Evolutionary conservation across 2,797 vertebrate species (phyloP).

Genomic region (Choloepus didactylus): DNA sequence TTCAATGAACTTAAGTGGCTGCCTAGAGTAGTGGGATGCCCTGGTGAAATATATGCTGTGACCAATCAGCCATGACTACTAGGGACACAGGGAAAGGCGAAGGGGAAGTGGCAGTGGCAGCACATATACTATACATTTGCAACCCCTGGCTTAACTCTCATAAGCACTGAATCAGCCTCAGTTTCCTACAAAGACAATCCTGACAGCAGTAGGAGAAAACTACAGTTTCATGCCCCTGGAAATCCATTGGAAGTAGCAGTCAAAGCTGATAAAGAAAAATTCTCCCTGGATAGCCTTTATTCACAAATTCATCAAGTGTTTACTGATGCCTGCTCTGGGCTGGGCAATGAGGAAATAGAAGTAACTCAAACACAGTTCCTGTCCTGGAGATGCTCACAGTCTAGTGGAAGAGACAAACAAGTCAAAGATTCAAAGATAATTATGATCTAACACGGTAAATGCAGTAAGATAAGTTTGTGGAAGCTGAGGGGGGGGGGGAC

Average conservation of each 20-base stretch:
- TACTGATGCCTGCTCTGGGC: constrained; percentile 3
- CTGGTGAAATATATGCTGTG: background rate
- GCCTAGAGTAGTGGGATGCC: background rate
- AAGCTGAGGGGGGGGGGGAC: background rate
- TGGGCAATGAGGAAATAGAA: background rate
- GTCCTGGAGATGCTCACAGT: background rate
- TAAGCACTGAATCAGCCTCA: background rate
- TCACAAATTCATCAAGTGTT: background rate
- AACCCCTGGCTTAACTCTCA: background rate
- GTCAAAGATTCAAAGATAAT: constrained; percentile 6
- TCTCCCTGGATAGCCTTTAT: background rate
- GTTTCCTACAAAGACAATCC: background rate
- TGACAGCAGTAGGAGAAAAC: background rate
- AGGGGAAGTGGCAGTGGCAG: background rate
- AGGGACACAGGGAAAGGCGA: background rate
- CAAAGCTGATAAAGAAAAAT: background rate
- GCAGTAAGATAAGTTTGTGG: background rate
- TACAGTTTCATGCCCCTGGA: background rate
- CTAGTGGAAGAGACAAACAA: background rate
- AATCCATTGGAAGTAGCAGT: background rate
- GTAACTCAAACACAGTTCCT: background rate
- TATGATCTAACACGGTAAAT: constrained; percentile 19
- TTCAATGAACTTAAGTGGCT: background rate
- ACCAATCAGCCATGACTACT: background rate
- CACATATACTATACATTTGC: background rate